These are phyloP conservation scores for Eubucco bourcierii DNA, from an alignment of 2,113 vertebrate genomes.

Conservation along the genomic window DNA sequence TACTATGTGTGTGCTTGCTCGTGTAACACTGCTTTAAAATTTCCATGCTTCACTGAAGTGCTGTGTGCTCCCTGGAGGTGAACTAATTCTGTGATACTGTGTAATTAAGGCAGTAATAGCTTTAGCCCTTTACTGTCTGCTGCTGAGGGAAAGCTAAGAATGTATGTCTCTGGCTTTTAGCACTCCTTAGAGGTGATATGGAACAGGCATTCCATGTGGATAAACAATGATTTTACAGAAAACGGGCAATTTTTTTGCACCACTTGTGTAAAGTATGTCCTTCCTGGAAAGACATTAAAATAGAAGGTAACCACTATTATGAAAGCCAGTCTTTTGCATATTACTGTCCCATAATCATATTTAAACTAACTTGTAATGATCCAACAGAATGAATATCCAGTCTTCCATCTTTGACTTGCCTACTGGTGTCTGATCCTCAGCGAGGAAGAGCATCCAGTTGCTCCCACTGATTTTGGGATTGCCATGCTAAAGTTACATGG, in stretches of 20 bases:
- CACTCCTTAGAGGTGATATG: constrained; percentile 74
- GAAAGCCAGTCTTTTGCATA: not conserved
- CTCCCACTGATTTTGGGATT: not conserved
- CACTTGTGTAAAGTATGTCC: not conserved
- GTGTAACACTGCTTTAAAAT: constrained; percentile 69
- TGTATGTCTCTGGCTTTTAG: constrained; percentile 57
- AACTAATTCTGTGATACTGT: constrained; percentile 36
- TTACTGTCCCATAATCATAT: constrained; percentile 9
- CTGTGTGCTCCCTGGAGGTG: constrained; percentile 36
- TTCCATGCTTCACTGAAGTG: constrained; percentile 65
- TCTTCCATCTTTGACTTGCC: not conserved
- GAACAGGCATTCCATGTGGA: constrained; percentile 51
- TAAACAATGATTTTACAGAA: constrained; percentile 26
- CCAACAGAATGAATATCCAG: not conserved
- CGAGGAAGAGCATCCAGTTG: not conserved
- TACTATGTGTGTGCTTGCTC: constrained; percentile 69
- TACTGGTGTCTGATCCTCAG: not conserved
- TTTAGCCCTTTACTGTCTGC: constrained; percentile 54
- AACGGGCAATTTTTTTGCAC: not conserved
- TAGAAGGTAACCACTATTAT: not conserved
- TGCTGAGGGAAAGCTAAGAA: constrained; percentile 59
- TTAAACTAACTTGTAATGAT: not conserved
- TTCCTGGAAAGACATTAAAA: not conserved
- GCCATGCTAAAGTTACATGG: not conserved
- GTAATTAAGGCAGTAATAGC: constrained; percentile 22